Evolutionary conservation across 2,113 vertebrate species (phyloP).

Genomic region (Eolophus roseicapilla): DNA sequence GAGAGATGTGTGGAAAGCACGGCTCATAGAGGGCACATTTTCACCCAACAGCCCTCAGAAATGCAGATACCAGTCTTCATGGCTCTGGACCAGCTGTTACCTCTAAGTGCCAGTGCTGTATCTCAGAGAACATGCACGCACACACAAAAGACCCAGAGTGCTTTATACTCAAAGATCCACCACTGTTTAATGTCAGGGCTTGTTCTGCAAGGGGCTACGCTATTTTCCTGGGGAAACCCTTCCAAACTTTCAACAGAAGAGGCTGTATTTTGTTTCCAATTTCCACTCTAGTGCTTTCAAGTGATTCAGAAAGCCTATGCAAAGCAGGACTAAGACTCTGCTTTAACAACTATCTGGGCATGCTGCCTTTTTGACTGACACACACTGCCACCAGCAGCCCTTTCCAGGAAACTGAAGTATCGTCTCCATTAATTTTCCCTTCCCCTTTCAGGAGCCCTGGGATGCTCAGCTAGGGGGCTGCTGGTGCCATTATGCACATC

Average conservation of each 20-base stretch:
- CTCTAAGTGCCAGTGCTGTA: fast-evolving
- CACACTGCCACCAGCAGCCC: background rate
- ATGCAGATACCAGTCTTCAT: too few species aligned
- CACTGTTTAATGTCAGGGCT: background rate
- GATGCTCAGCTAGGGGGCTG: background rate
- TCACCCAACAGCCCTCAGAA: background rate
- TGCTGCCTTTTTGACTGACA: background rate
- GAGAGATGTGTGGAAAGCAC: background rate
- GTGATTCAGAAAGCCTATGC: background rate
- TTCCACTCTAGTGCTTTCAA: background rate
- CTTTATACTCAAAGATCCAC: background rate
- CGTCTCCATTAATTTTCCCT: background rate
- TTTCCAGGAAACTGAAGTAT: background rate
- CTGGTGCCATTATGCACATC: fast-evolving
- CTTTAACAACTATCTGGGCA: background rate
- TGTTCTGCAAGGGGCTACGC: background rate
- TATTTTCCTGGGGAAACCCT: background rate
- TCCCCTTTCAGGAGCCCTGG: background rate
- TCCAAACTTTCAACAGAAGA: background rate
- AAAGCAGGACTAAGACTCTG: background rate
- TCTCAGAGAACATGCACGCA: fast-evolving
- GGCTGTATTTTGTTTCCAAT: background rate
- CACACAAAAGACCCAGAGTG: background rate
- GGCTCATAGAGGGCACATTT: background rate
- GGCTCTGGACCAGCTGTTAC: background rate